A percentile compares a stretch with the other conserved stretches of the same genome.
phyloP scores from a whole-genome alignment of 2,888 invertebrate species.

The Tenthredo scrophulariae region DNA sequence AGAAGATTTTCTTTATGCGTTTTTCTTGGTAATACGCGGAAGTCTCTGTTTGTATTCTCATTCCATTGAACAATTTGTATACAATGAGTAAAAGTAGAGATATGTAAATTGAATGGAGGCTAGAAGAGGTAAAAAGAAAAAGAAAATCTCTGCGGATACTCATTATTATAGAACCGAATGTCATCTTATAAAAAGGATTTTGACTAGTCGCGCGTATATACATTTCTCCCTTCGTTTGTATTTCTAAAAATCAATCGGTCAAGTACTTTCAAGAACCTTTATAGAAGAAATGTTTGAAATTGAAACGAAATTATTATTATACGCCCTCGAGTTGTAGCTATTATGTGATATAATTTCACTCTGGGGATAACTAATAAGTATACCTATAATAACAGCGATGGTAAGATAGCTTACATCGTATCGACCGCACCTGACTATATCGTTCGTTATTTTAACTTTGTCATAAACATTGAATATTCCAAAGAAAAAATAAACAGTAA shows the following conservation, averaged over 20 bases:
- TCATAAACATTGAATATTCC: not conserved
- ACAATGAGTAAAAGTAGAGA: not conserved
- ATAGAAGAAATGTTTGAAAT: constrained; percentile 3
- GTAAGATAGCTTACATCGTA: constrained; percentile 19
- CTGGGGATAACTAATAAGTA: not conserved
- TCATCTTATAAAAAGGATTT: not conserved
- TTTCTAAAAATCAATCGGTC: not conserved
- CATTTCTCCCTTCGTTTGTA: not conserved
- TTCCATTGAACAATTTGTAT: not conserved
- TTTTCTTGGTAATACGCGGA: not conserved
- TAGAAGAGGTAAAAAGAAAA: not conserved
- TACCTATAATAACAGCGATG: constrained; percentile 13
- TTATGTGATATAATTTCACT: not conserved
- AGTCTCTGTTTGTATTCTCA: not conserved
- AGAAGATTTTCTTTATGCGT: not conserved
- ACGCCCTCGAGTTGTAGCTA: not conserved
- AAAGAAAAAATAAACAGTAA: not conserved
- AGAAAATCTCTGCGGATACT: not conserved
- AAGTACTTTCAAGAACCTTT: constrained; percentile 7
- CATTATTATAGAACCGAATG: not conserved
- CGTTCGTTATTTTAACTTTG: not conserved
- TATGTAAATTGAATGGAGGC: not conserved
- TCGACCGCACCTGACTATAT: not conserved
- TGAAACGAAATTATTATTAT: not conserved
- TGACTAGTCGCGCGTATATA: not conserved